Conservation (phyloP, 2,797 vertebrate species). For the Cyclura pinguis region DNA sequence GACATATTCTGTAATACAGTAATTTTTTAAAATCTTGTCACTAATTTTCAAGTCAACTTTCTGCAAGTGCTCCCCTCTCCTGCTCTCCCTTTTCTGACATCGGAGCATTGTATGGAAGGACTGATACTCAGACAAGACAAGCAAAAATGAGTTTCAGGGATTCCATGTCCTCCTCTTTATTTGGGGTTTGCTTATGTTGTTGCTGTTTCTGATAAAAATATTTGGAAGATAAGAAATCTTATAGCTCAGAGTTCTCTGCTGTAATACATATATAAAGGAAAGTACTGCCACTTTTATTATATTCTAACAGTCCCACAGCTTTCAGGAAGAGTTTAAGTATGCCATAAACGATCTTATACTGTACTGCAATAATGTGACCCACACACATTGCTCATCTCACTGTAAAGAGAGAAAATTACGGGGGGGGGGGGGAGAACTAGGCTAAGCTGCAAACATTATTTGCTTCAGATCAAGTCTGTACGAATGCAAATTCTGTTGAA, state of each 20-base stretch:
- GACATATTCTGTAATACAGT: not conserved
- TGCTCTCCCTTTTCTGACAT: too few species aligned
- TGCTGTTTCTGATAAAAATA: not conserved
- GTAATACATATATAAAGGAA: not conserved
- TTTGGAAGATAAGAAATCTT: not conserved
- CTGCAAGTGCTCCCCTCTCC: not conserved
- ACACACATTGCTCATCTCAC: not conserved
- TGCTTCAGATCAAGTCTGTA: not conserved
- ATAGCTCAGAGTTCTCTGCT: not conserved
- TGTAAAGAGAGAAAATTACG: not conserved
- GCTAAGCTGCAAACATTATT: not conserved
- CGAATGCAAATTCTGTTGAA: not conserved
- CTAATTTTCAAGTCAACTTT: not conserved
- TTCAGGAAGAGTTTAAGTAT: conserved; percentile 15
- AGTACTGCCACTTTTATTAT: not conserved
- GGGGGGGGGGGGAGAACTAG: too few species aligned
- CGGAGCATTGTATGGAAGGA: not conserved
- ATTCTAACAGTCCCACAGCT: conserved; percentile 1
- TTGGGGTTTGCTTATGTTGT: not conserved
- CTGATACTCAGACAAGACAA: not conserved
- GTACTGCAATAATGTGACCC: not conserved
- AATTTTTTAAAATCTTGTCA: conserved; percentile 20
- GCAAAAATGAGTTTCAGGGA: not conserved
- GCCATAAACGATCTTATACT: not conserved
- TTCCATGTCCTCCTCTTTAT: not conserved